These are phyloP conservation scores for Panzeria rudis DNA, from an alignment of 2,888 invertebrate genomes.

Conservation along the genomic window DNA sequence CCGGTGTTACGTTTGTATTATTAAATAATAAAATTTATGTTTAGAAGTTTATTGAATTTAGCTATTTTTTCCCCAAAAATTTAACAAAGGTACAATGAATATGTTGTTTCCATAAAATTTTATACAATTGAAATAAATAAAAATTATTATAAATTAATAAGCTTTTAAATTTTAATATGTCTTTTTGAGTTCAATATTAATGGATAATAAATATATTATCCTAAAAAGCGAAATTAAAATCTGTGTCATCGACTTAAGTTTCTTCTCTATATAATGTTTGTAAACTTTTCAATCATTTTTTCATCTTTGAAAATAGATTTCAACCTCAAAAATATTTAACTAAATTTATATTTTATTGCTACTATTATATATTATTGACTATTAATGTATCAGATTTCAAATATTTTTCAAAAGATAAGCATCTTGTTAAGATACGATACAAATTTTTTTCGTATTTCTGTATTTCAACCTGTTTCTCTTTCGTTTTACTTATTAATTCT, in stretches of 20 bases:
- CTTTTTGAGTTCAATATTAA: not conserved
- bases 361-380: constrained; percentile 37
- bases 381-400: constrained; percentile 42
- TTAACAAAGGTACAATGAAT: not conserved
- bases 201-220: not conserved
- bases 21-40: not conserved
- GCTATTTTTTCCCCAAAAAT: no score
- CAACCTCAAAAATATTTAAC: constrained; percentile 1
- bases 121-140: not conserved
- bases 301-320: constrained; percentile 21
- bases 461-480: not conserved
- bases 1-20: no score
- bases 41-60: not conserved
- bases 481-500: not conserved
- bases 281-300: not conserved
- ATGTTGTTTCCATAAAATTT: not conserved
- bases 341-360: constrained; percentile 46
- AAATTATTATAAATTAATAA: not conserved
- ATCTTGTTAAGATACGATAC: constrained; percentile 15
- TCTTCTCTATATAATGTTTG: not conserved
- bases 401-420: constrained; percentile 4
- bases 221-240: not conserved
- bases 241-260: not conserved
- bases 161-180: not conserved
- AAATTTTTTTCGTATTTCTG: not conserved